Base-by-base conservation (phyloP, 2,797 vertebrate species). In the Aselliscus stoliczkanus region DNA sequence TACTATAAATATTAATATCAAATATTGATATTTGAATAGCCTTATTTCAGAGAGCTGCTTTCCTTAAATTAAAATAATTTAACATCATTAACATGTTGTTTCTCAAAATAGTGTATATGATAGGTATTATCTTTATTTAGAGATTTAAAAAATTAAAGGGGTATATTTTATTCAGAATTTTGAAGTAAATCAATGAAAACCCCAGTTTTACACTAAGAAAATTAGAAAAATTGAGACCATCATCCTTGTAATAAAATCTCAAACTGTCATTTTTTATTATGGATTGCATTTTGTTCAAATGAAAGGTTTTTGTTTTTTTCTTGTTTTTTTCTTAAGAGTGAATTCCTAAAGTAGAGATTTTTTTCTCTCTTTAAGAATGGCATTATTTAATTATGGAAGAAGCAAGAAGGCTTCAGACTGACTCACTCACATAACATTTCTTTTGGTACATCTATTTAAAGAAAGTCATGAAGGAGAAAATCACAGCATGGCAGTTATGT, bases 371-470 rank as follows among this genome's bases (percentile, higher is more conserved):
- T 96, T 95, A 93, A 96, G 50, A 97, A 89, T 92, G 88, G 69
- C 56, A 60, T 96, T 95, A 79, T 96, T 97, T 97, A 97, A 97
- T 95, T 97, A 89, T 93, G 86, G 93, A 95, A 97, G 29, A 88
- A 94, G 88, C 44, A 95, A 89, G 85, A 92, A 91, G n/a, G 75
- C 82, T 96, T 95, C 92, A 82, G 69, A 76, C 88, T 97, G 80
- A 92, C 60, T 95, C 91, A 97, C 75, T 96, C 97, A 95, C 39
- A 14, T 82, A 95, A 23, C 88, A 88, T 95, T 95, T 88, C 79
- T 96, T 96, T 95, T 90, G 73, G 73, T 94, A 52, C 21, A 6
- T 96, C 94, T 97, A 96, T 96, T 97, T 97, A 97, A 96, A 89
- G 96, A 94, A 94, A 94, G 47, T 88, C 88, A 89, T 76, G 90